Percentiles rank a stretch among this genome's conserved stretches.
Evolutionary conservation across 1,140 invertebrate genomes (phyloP).

Genomic region (Hesperophylax magnus): DNA sequence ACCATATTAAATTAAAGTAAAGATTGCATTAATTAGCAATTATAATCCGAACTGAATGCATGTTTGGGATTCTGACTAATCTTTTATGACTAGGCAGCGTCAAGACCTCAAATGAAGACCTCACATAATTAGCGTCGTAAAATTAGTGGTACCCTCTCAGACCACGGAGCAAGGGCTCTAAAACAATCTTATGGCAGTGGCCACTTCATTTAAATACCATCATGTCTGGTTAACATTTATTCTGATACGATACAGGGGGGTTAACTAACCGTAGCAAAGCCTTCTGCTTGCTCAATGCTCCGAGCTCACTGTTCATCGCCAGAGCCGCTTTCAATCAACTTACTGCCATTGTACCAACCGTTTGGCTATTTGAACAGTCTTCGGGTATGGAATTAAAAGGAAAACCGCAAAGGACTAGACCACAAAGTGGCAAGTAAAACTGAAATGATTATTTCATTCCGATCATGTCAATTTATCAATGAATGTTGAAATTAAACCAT

Average conservation of each 20-base stretch:
- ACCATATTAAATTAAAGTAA: conserved; percentile 27
- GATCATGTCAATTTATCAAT: no score
- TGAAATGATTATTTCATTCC: no score
- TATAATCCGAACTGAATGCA: not conserved
- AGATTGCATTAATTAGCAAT: conserved; percentile 39
- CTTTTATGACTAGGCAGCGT: conserved; percentile 22
- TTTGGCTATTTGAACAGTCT: no score
- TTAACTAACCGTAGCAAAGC: conserved; percentile 43
- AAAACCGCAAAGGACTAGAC: no score
- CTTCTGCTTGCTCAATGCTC: not conserved
- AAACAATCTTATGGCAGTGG: not conserved
- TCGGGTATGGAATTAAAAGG: no score
- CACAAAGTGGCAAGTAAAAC: no score
- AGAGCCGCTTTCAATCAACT: not conserved
- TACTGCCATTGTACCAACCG: no score
- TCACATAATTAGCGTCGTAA: conserved; percentile 45
- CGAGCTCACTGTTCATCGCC: not conserved
- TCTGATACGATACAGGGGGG: conserved; percentile 33
- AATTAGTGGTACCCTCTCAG: conserved; percentile 13
- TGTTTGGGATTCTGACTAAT: conserved; percentile 15
- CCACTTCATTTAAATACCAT: conserved; percentile 42
- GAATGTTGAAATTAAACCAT: no score
- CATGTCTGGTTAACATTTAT: conserved; percentile 44
- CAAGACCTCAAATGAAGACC: conserved; percentile 42
- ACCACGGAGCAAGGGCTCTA: not conserved